phyloP scores from a whole-genome alignment of 2,888 invertebrate genomes.

The Leucophora obtusa region DNA sequence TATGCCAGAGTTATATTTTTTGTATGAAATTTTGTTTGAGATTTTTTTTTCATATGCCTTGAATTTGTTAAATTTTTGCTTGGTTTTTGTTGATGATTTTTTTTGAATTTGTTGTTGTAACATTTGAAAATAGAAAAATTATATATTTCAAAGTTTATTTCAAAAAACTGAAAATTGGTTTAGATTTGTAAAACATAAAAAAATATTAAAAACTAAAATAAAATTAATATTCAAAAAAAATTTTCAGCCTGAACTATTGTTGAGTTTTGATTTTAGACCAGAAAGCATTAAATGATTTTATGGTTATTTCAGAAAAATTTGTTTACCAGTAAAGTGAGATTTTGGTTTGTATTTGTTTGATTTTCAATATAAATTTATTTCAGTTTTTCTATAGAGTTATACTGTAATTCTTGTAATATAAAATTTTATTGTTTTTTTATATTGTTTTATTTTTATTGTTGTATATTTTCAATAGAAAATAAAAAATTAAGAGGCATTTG shows the following conservation, averaged over 20 bases:
- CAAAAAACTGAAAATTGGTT: constrained; percentile 69
- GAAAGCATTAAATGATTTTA: constrained; percentile 18
- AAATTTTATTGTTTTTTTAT: constrained; percentile 59
- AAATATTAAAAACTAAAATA: constrained; percentile 11
- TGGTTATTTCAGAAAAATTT: constrained; percentile 26
- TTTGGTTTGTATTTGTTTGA: constrained; percentile 36
- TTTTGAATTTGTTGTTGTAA: constrained; percentile 57
- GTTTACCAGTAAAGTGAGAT: constrained; percentile 69
- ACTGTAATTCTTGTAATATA: constrained; percentile 63
- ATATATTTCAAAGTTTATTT: constrained; percentile 23
- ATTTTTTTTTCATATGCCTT: constrained; percentile 63
- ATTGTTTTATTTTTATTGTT: constrained; percentile 49
- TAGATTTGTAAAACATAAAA: constrained; percentile 68
- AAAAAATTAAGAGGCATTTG: constrained; percentile 38
- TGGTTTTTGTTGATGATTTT: constrained; percentile 51
- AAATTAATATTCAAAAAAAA: constrained; percentile 49
- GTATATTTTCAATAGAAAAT: constrained; percentile 59
- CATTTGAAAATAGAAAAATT: constrained; percentile 38
- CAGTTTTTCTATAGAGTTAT: constrained; percentile 32
- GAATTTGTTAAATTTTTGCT: constrained; percentile 66
- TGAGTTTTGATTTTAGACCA: constrained; percentile 56
- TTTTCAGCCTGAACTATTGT: constrained; percentile 69
- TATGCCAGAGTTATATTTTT: constrained; percentile 45
- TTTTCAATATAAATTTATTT: constrained; percentile 11
- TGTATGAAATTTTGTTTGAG: constrained; percentile 41